Evolutionary conservation across 1,140 invertebrate genomes (phyloP), one percentile per base, ranked within the genome.

Genomic region (Apis dorsata): DNA sequence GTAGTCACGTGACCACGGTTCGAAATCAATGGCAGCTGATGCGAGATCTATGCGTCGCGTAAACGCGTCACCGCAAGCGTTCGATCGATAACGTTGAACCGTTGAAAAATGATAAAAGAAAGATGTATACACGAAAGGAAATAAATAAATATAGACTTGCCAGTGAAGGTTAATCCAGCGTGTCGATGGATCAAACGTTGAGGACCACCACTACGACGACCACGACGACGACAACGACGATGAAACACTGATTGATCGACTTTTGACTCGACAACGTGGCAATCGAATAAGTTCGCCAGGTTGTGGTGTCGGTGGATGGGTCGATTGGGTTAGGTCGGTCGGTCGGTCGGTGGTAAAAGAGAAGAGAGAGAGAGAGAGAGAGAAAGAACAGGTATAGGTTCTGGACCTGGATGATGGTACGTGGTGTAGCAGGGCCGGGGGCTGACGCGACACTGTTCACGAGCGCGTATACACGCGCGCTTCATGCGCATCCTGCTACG

Each of bases 391-490:
- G 91, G 92, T 92, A 88, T 88, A 90, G 91, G 91, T 91, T 91
- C 91, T 92, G 92, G 91, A 92, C 87, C 91, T 93, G 92, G 91
- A 91, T 91, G 88, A 89, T 92, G 90, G 91, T 92, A 91, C 92
- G 91, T 93, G 92, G 91, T 93, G 91, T 90, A 91, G 90, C 93
- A 92, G 92, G 93, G 91, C 92, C 92, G 92, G 92, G 93, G 91
- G 92, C 93, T 93, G 91, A 92, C 93, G 92, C 92, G 92, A 93
- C 91, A 94, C 93, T 94, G 92, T 92, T 87, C 89, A 86, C 90
- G 90, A 90, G 81, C 88, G 81, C 86, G 77, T 83, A 86, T 86
- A 84, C 85, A 82, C 86, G 90, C 89, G 85, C 86, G 72, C 79
- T 78, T 82, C 79, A 78, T 90, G 91, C 92, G 91, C 90, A 92